Conservation (phyloP, 2,113 vertebrate species). For the Pygoscelis antarcticus region DNA sequence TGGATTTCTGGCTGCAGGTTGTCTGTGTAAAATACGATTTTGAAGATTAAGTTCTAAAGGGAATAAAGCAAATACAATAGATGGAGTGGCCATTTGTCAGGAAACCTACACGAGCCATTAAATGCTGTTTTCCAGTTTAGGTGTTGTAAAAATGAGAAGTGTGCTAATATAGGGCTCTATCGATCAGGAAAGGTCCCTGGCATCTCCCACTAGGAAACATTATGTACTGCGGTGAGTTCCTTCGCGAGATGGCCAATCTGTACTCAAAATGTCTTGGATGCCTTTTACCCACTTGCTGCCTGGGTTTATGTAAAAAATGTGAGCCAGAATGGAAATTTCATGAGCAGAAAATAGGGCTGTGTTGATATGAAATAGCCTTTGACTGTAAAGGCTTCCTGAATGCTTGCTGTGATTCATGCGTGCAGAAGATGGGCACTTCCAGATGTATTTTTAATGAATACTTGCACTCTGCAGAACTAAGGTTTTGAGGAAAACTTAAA, state of each 20-base stretch:
- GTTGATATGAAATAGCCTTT: neutral
- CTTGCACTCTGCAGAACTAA: neutral
- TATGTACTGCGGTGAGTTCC: neutral
- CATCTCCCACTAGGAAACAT: neutral
- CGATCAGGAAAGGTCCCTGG: neutral
- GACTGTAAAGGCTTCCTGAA: neutral
- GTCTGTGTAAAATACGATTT: neutral
- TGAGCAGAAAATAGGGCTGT: neutral
- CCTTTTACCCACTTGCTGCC: neutral
- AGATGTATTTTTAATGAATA: neutral
- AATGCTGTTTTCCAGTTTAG: slow-evolving; percentile 1
- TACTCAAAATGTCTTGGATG: neutral
- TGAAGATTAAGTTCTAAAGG: neutral
- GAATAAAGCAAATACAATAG: slow-evolving; percentile 24
- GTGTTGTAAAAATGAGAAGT: slow-evolving; percentile 40
- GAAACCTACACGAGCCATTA: neutral
- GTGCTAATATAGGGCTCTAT: slow-evolving; percentile 9
- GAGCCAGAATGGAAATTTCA: neutral
- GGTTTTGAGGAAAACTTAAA: neutral
- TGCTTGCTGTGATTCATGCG: neutral
- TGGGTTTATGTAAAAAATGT: neutral
- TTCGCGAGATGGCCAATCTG: neutral
- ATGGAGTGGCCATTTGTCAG: neutral
- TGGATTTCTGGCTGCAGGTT: slow-evolving; percentile 1
- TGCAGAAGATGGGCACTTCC: neutral